Conservation (phyloP, 2,797 vertebrate genomes). For the Loriculus beryllinus region DNA sequence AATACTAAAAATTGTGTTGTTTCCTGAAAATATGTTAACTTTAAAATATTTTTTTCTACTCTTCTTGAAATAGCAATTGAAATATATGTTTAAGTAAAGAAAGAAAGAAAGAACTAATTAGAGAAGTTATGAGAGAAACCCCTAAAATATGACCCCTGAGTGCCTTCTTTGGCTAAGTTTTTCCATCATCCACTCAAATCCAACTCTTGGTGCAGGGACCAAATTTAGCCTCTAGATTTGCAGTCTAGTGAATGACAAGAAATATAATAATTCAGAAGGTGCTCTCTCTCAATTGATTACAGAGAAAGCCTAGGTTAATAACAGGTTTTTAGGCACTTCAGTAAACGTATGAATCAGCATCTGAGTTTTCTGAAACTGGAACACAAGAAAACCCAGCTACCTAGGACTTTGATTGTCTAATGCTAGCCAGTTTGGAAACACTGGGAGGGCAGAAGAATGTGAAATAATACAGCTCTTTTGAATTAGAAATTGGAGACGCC, state of each 20-base stretch:
- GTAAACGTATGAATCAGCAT: neutral
- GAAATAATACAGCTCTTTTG: neutral
- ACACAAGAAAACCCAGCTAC: neutral
- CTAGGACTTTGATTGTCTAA: neutral
- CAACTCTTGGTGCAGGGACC: neutral
- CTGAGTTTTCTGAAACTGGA: neutral
- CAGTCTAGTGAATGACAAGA: neutral
- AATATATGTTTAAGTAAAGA: neutral
- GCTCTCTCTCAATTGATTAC: neutral
- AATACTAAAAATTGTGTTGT: neutral
- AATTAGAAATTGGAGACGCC: neutral
- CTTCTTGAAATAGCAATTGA: neutral
- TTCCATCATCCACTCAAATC: neutral
- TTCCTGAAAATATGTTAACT: neutral
- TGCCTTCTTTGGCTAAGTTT: neutral
- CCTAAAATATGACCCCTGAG: neutral
- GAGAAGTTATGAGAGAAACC: neutral
- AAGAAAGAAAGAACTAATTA: neutral
- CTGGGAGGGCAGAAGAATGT: neutral
- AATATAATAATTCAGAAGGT: neutral
- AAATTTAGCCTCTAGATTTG: neutral
- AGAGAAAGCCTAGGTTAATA: neutral
- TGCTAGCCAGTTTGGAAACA: neutral
- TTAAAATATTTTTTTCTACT: neutral
- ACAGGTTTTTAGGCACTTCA: neutral